A percentile compares a stretch with the other conserved stretches of the same genome.
Conservation (phyloP, 2,113 vertebrate genomes). For the Corythoichthys haematopterus region DNA sequence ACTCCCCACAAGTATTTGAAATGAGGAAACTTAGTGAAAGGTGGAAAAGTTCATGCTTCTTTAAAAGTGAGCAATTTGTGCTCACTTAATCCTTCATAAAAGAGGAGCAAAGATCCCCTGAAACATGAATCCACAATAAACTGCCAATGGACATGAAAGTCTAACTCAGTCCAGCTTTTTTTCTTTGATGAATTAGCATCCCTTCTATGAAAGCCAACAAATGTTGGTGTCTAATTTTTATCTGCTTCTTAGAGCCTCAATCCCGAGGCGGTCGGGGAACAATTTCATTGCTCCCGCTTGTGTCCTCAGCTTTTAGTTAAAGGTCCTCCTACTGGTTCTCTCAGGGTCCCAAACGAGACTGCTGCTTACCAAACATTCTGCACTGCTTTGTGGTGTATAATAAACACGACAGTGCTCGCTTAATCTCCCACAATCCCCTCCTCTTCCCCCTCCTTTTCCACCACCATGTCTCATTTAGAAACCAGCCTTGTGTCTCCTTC, state of each 20-base stretch:
- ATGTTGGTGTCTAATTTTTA: conserved; percentile 42
- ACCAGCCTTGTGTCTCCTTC: conserved; percentile 56
- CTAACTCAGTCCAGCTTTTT: conserved; percentile 19
- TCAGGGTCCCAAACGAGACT: conserved; percentile 52
- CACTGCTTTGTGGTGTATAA: conserved; percentile 51
- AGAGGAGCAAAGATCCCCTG: background rate
- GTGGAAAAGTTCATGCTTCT: conserved; percentile 33
- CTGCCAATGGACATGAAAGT: conserved; percentile 19
- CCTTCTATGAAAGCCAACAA: conserved; percentile 27
- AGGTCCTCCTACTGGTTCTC: conserved; percentile 37
- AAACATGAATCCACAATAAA: conserved; percentile 37
- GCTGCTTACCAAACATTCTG: conserved; percentile 54
- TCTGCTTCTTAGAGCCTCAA: conserved; percentile 39
- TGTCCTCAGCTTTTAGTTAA: conserved; percentile 35
- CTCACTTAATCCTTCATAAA: conserved; percentile 16
- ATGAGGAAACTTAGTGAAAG: background rate
- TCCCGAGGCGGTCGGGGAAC: conserved; percentile 24
- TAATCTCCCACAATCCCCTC: conserved; percentile 69
- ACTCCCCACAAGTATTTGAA: conserved; percentile 9
- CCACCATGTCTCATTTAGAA: conserved; percentile 51
- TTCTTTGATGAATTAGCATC: conserved; percentile 33
- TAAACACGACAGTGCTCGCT: conserved; percentile 57
- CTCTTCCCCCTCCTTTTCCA: conserved; percentile 42
- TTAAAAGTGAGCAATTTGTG: conserved; percentile 21
- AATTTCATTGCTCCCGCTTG: conserved; percentile 16